phyloP scores from a whole-genome alignment of 2,113 vertebrate genomes.

The Rhinolophus sinicus region DNA sequence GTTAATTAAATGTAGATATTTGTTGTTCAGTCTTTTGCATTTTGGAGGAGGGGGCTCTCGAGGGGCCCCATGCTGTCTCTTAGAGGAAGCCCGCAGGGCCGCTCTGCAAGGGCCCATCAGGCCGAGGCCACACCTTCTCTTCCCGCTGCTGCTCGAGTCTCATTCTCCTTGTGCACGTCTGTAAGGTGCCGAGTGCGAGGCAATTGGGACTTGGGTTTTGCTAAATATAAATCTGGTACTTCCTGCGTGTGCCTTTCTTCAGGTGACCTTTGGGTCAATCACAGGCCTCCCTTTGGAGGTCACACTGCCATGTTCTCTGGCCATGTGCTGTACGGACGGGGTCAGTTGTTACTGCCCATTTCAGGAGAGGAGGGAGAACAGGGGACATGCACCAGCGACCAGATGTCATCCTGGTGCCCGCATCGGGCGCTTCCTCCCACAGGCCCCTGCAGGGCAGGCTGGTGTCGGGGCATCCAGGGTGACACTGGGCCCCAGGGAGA shows the following conservation, averaged over 20 bases:
- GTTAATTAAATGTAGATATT: not conserved
- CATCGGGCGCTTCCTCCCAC: not conserved
- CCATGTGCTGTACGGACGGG: not conserved
- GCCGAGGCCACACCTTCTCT: not conserved
- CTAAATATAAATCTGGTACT: not conserved
- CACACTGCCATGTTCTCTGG: not conserved
- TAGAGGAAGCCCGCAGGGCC: not conserved
- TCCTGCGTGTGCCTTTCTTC: not conserved
- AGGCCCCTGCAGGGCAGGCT: not conserved
- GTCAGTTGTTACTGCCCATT: not conserved
- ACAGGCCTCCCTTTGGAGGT: not conserved
- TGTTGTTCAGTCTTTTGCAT: not conserved
- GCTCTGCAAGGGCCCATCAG: rapidly evolving
- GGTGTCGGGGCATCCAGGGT: not conserved
- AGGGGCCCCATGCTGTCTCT: not conserved
- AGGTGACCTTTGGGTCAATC: not conserved
- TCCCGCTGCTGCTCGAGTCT: not conserved
- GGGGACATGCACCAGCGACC: too few relatives aligned
- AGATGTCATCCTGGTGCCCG: rapidly evolving
- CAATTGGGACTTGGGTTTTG: not conserved
- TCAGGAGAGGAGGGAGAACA: not conserved
- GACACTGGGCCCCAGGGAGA: not conserved
- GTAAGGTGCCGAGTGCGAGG: not conserved
- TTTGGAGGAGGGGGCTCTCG: not conserved
- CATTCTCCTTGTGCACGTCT: not conserved